phyloP scores from a whole-genome alignment of 1,140 invertebrate genomes.

The Camponotus floridanus region DNA sequence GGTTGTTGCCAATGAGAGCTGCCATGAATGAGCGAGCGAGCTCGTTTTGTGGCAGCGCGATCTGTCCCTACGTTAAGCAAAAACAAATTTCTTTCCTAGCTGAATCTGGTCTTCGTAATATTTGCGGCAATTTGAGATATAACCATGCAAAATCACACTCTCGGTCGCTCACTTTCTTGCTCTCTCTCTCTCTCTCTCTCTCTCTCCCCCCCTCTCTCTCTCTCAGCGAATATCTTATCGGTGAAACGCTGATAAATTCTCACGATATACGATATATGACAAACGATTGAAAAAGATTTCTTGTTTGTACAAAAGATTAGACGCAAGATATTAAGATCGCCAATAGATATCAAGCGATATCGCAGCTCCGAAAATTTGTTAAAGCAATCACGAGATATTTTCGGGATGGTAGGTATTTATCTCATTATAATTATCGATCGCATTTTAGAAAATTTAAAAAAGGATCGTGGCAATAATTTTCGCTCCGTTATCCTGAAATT shows the following conservation, averaged over 20 bases:
- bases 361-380: not conserved
- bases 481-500: not conserved
- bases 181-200: not conserved
- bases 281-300: not conserved
- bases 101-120: not conserved
- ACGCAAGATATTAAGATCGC: not conserved
- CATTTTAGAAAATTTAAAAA: too few relatives aligned
- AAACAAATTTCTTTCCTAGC: conserved; percentile 44
- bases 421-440: too few relatives aligned
- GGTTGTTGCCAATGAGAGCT: conserved; percentile 74
- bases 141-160: conserved; percentile 27
- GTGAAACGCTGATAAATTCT: not conserved
- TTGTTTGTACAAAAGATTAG: not conserved
- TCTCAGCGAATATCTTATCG: not conserved
- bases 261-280: not conserved
- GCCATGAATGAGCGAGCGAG: conserved; percentile 69
- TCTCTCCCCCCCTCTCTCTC: not conserved
- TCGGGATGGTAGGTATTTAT: too few relatives aligned
- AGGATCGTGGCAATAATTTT: not conserved
- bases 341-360: not conserved
- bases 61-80: conserved; percentile 30
- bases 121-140: not conserved
- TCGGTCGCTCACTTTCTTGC: not conserved
- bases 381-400: not conserved
- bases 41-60: conserved; percentile 62